Conservation (phyloP, 37 sponge, comb jelly and placozoan genomes). For the Diacarnus erythraeanus region DNA sequence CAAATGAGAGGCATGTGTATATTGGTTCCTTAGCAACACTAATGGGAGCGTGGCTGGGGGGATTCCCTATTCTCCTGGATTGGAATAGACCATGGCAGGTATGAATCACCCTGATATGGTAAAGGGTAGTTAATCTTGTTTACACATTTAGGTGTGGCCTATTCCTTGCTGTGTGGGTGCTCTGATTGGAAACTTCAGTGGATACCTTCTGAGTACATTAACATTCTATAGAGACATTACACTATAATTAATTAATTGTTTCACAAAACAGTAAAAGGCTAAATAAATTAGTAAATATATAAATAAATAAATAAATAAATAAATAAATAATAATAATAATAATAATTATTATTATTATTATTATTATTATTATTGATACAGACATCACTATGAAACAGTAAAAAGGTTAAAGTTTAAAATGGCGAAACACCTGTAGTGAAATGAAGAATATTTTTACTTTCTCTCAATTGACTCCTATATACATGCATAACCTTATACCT, state of each 20-base stretch:
- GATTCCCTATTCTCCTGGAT: conserved; percentile 71
- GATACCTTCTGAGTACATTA: not conserved
- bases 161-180: conserved; percentile 74
- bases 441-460: conserved; percentile 29
- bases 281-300: not conserved
- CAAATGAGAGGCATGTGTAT: conserved; percentile 4
- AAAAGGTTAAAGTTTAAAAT: conserved; percentile 35
- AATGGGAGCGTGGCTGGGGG: conserved; percentile 77
- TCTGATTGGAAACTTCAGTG: conserved; percentile 6
- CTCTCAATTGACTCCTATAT: not conserved
- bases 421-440: conserved; percentile 38
- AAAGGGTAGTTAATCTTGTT: not conserved
- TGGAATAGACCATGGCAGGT: conserved; percentile 91
- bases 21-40: conserved; percentile 16
- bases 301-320: not conserved
- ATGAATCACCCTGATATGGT: not conserved
- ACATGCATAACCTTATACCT: conserved; percentile 35
- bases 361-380: not conserved
- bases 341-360: not conserved
- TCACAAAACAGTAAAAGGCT: not conserved
- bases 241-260: not conserved
- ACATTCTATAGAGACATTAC: too few species aligned
- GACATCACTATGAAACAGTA: not conserved
- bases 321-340: not conserved
- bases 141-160: conserved; percentile 71